phyloP scores from a whole-genome alignment of 2,113 vertebrate genomes.

The Carassius carassius region DNA sequence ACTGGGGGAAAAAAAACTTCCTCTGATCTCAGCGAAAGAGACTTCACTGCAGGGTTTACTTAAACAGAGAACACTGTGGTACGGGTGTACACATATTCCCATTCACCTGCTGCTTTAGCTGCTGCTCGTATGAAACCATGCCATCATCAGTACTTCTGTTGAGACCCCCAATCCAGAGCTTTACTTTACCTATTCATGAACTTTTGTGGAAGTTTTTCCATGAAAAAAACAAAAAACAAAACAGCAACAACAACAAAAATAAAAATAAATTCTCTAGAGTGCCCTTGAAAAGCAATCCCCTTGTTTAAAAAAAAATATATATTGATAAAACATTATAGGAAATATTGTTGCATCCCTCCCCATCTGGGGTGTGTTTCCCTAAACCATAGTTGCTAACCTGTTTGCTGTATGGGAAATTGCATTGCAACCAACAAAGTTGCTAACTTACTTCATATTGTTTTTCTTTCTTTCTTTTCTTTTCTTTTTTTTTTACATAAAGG shows the following conservation, averaged over 20 bases:
- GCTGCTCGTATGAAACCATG: constrained; percentile 8
- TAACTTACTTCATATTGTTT: background rate
- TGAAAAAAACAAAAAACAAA: background rate
- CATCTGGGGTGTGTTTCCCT: too few species aligned
- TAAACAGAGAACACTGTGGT: background rate
- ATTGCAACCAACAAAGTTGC: too few species aligned
- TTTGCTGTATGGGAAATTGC: too few species aligned
- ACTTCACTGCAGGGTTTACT: constrained; percentile 2
- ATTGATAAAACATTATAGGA: background rate
- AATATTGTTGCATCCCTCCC: background rate
- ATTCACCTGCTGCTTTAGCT: constrained; percentile 2
- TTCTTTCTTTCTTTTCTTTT: too few species aligned
- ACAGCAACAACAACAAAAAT: too few species aligned
- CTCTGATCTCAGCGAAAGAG: constrained; percentile 31
- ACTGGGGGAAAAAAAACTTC: background rate
- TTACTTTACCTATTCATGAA: background rate
- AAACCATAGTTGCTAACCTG: too few species aligned
- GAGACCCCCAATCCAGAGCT: constrained; percentile 22
- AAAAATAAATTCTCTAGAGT: background rate
- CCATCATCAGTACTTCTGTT: background rate
- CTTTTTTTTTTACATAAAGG: background rate
- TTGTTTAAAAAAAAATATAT: background rate
- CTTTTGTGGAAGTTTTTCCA: constrained; percentile 9
- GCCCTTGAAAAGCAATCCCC: background rate
- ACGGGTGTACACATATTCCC: background rate